Base-by-base conservation (phyloP, 2,113 vertebrate genomes). In the Rhegmatorhina hoffmannsi region DNA sequence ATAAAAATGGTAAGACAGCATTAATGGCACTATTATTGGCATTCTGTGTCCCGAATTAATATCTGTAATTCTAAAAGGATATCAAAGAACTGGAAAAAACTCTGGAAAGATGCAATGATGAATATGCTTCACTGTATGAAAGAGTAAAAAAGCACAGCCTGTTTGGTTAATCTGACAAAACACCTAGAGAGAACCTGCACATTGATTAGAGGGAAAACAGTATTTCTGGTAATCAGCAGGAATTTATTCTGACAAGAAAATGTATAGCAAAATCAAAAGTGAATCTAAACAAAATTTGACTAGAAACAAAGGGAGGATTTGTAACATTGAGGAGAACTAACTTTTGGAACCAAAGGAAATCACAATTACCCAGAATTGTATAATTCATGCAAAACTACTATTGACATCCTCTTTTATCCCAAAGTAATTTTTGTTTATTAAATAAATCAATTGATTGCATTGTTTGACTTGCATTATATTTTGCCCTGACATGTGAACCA, bases 1-100 rank as follows among this genome's bases (percentile, higher is more conserved):
- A 85, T 87, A 59, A 95, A 87, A 92, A 26, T 58, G 23, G 10
- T 55, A 69, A 83, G 36, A n/a, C 26, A 69, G 55, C 50, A 86
- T 67, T 94, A 94, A 80, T 56, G 47, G 43, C 40, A 91, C 75
- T 56, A 77, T 84, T 96, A 91, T 52, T 88, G 75, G 23, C 77
- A 90, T 80, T 88, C 79, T 70, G 26, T 67, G 68, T 83, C 68
- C 55, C 86, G 68, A 91, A 92, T 83, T 85, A 94, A 59, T 66
- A 68, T 43, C 28, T 68, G 5, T 94, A 49, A 78, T 60, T 91
- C 52, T 92, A 60, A 91, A 91, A 83, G 55, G 38, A 56, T 90
- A 67, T n/a, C 40, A 91, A 84, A 38, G 44, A 86, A 59, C 9
- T 72, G 46, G 73, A 74, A 94, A 46, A 1, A 1, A 62, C 68